These are phyloP conservation scores for Trichacis sp. DNA, from an alignment of 2,888 invertebrate species.

Conservation along the genomic window DNA sequence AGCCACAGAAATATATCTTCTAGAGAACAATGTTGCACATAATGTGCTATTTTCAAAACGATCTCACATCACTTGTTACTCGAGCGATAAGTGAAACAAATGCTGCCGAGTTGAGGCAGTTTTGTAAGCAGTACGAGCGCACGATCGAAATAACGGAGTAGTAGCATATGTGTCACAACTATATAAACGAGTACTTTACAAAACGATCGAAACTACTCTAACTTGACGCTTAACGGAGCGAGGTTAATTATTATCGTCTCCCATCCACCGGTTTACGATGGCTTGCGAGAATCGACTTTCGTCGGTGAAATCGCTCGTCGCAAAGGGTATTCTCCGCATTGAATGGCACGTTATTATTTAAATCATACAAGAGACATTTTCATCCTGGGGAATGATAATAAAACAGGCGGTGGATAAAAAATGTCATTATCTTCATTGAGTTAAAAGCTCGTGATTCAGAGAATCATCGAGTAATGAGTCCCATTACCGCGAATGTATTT, in stretches of 20 bases:
- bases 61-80: too few species aligned
- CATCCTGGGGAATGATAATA: not conserved
- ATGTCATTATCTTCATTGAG: not conserved
- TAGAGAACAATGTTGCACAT: too few species aligned
- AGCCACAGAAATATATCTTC: too few species aligned
- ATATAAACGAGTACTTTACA: slow-evolving; percentile 11
- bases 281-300: slow-evolving; percentile 19
- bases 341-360: slow-evolving; percentile 9
- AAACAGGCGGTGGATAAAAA: slow-evolving; percentile 8
- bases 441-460: not conserved
- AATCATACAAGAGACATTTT: slow-evolving; percentile 9
- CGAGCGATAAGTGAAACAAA: not conserved
- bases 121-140: too few species aligned
- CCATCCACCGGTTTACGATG: slow-evolving; percentile 14
- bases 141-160: slow-evolving; percentile 5
- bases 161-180: slow-evolving; percentile 8
- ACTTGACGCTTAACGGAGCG: slow-evolving; percentile 17
- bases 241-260: slow-evolving; percentile 15
- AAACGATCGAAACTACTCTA: slow-evolving; percentile 14
- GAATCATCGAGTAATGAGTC: not conserved
- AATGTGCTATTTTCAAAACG: too few species aligned
- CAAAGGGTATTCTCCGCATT: slow-evolving; percentile 9
- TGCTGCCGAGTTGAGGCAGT: not conserved
- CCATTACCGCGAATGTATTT: too few species aligned
- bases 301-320: slow-evolving; percentile 19